Evolutionary conservation across 30 jellyfish, hydroid and myxozoan species (phyloP), one percentile per base, ranked within the genome.

Genomic region (Nemopilema nomurai): DNA sequence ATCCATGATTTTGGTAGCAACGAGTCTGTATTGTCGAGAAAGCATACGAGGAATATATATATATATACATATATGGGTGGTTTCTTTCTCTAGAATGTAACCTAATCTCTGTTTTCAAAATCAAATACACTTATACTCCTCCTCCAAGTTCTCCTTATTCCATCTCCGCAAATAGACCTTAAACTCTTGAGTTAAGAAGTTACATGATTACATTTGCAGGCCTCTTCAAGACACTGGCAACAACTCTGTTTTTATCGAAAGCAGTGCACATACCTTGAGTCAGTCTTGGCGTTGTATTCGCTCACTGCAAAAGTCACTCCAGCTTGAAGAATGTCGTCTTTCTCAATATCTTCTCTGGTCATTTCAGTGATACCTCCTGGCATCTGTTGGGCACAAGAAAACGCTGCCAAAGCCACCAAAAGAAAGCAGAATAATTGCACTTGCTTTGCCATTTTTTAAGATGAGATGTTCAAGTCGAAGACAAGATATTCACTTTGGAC

Each of bases 1-100:
- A 18, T 65, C 31, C 69, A 23, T 4, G 18, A 77, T 62, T 23
- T 77, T 62, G 9, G 87, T 28, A 6, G 68, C 78, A 77, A 62
- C n/a, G 78, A 53, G 31, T n/a, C 87, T 77, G 67, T 13, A 41
- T 3, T 41, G 57, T 3, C 6, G 57, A 41, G 13, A 6, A 41
- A 41, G 6, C 13, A 3, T 41, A 3, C 57, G 13, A 41, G 57
- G 9, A 3, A 41, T 3, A 41, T 6, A 41, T n/a, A n/a, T n/a
- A n/a, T n/a, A n/a, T n/a, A n/a, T n/a, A n/a, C n/a, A n/a, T n/a
- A n/a, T n/a, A n/a, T n/a, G n/a, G n/a, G n/a, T n/a, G n/a, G n/a
- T n/a, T n/a, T n/a, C n/a, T n/a, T n/a, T n/a, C n/a, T n/a, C n/a
- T n/a, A n/a, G n/a, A n/a, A n/a, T n/a, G n/a, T n/a, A n/a, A n/a